A percentile compares a stretch with the other conserved stretches of the same genome.
Conservation (phyloP, 2,888 invertebrate genomes). For the Leucophenga montana region DNA sequence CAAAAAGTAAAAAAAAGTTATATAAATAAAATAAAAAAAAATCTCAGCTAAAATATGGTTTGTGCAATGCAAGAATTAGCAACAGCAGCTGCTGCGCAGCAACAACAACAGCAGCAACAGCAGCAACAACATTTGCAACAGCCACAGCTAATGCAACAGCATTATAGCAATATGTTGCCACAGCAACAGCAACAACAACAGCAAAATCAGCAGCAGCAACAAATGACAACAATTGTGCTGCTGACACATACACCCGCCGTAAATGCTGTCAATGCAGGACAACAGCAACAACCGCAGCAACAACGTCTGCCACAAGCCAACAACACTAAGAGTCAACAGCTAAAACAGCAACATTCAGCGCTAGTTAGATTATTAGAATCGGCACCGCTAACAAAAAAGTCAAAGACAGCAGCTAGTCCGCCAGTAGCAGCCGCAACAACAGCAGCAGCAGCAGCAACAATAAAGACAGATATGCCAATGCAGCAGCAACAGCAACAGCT, state of each 20-base stretch:
- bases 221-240: constrained; percentile 64
- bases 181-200: constrained; percentile 46
- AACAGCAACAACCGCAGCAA: constrained; percentile 49
- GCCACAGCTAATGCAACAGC: constrained; percentile 31
- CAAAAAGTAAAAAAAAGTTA: constrained; percentile 55
- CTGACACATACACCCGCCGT: constrained; percentile 51
- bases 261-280: constrained; percentile 51
- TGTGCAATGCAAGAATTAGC: constrained; percentile 72
- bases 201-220: constrained; percentile 59
- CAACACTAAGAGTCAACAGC: constrained; percentile 66
- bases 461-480: constrained; percentile 26
- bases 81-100: constrained; percentile 44
- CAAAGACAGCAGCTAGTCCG: constrained; percentile 25
- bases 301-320: constrained; percentile 51
- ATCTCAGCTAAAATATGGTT: constrained; percentile 65
- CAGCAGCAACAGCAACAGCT: constrained; percentile 41
- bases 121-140: constrained; percentile 46
- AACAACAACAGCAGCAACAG: constrained; percentile 52
- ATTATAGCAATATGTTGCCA: constrained; percentile 43
- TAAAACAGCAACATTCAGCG: constrained; percentile 79
- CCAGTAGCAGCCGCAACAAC: constrained; percentile 28
- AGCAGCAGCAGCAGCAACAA: constrained; percentile 28
- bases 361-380: constrained; percentile 79
- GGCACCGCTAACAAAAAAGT: constrained; percentile 68
- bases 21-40: constrained; percentile 36